phyloP scores from a whole-genome alignment of 2,113 vertebrate species.

The Hippocampus guttulatus region DNA sequence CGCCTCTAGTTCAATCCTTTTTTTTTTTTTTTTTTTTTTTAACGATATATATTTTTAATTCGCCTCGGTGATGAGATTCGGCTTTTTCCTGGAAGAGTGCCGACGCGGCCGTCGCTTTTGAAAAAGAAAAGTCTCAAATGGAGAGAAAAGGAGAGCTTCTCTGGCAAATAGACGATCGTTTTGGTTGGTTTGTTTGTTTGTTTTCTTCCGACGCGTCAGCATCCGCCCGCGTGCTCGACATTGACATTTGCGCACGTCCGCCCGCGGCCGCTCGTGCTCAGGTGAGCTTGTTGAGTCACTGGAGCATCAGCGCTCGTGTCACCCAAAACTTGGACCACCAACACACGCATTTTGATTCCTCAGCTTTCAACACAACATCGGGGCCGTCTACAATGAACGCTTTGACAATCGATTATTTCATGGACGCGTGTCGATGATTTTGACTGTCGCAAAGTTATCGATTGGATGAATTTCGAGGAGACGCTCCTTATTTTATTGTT shows the following conservation, averaged over 20 bases:
- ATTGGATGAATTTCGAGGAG: too few relatives aligned
- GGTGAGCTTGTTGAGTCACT: not conserved
- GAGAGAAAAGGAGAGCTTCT: not conserved
- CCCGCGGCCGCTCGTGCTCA: not conserved
- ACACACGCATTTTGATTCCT: not conserved
- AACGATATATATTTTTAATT: not conserved
- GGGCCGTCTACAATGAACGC: too few relatives aligned
- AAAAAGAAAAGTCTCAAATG: not conserved
- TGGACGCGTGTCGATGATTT: too few relatives aligned
- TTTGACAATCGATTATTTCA: too few relatives aligned
- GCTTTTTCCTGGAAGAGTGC: not conserved
- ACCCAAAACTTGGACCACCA: too few relatives aligned
- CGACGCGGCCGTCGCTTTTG: not conserved
- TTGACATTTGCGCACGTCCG: not conserved
- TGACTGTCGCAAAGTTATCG: too few relatives aligned
- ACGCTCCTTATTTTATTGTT: too few relatives aligned
- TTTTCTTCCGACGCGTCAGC: not conserved
- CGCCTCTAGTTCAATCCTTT: not conserved
- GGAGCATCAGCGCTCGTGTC: not conserved
- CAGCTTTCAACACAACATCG: too few relatives aligned
- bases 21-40: not conserved
- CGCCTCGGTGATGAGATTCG: not conserved
- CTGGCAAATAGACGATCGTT: not conserved
- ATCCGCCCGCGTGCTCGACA: not conserved
- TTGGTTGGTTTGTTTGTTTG: too few relatives aligned